phyloP scores from a whole-genome alignment of 2,888 invertebrate species.

The Lasioglossum leucozonium region DNA sequence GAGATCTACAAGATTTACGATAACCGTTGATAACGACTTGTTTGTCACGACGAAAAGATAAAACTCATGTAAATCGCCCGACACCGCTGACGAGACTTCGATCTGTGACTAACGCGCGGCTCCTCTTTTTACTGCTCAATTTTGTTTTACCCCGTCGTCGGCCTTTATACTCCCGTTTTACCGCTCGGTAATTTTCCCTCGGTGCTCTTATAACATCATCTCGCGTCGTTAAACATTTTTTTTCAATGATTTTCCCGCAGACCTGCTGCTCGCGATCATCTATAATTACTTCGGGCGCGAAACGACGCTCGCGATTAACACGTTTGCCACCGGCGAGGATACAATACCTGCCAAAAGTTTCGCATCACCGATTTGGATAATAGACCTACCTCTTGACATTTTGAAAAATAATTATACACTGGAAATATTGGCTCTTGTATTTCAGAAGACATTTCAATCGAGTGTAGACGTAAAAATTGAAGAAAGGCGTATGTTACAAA shows the following conservation, averaged over 20 bases:
- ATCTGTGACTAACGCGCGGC: background rate
- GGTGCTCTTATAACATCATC: background rate
- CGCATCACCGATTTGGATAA: background rate
- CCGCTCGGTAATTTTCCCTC: background rate
- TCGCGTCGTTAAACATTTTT: background rate
- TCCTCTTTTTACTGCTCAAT: slow-evolving; percentile 32
- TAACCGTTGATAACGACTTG: slow-evolving; percentile 46
- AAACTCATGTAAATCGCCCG: slow-evolving; percentile 45
- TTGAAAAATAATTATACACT: background rate
- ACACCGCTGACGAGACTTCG: slow-evolving; percentile 22
- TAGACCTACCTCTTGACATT: too few relatives aligned
- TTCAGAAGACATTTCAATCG: too few relatives aligned
- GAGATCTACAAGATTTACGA: slow-evolving; percentile 46
- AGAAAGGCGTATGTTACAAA: too few relatives aligned
- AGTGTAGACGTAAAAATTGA: too few relatives aligned
- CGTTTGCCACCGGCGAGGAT: background rate
- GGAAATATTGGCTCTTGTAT: too few relatives aligned
- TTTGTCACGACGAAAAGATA: slow-evolving; percentile 30
- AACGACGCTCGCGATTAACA: background rate
- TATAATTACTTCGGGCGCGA: background rate
- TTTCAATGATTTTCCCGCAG: background rate
- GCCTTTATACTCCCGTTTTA: background rate
- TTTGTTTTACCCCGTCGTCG: background rate
- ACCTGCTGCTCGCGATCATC: background rate
- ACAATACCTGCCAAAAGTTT: background rate